These are phyloP conservation scores for Ammospiza nelsoni DNA, from an alignment of 2,113 vertebrate genomes.

Conservation along the genomic window DNA sequence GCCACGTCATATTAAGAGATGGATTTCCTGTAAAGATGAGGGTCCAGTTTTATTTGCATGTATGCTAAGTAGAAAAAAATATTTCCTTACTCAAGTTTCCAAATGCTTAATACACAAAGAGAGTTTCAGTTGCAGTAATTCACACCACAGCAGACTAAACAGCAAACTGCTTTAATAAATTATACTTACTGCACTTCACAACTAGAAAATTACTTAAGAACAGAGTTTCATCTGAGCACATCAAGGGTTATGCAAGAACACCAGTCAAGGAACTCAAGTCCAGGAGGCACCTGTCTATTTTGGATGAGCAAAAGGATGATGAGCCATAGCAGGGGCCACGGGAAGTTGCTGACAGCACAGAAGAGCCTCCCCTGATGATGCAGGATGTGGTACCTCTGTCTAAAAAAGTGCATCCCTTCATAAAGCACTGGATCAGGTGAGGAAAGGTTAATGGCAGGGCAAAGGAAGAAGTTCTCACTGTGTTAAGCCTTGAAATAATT, in stretches of 20 bases:
- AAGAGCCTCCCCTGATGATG: neutral
- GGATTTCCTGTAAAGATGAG: neutral
- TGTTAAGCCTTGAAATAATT: neutral
- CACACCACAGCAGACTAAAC: neutral
- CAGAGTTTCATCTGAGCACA: neutral
- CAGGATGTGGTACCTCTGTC: neutral
- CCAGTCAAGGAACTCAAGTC: neutral
- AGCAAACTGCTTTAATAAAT: neutral
- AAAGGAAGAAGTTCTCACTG: neutral
- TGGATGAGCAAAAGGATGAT: neutral
- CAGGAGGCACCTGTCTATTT: neutral
- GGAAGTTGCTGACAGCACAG: neutral
- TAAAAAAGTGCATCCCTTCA: neutral
- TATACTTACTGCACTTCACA: neutral
- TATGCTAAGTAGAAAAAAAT: neutral
- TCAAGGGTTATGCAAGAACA: neutral
- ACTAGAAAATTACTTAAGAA: neutral
- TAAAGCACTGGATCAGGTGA: neutral
- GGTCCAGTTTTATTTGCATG: neutral
- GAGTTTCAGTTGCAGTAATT: neutral
- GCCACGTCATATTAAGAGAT: neutral
- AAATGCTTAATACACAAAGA: neutral
- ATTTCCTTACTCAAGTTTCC: neutral
- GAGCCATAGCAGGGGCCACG: neutral
- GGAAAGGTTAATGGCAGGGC: neutral